Base-by-base conservation (phyloP, 1,140 invertebrate species). In the Penaeus vannamei region DNA sequence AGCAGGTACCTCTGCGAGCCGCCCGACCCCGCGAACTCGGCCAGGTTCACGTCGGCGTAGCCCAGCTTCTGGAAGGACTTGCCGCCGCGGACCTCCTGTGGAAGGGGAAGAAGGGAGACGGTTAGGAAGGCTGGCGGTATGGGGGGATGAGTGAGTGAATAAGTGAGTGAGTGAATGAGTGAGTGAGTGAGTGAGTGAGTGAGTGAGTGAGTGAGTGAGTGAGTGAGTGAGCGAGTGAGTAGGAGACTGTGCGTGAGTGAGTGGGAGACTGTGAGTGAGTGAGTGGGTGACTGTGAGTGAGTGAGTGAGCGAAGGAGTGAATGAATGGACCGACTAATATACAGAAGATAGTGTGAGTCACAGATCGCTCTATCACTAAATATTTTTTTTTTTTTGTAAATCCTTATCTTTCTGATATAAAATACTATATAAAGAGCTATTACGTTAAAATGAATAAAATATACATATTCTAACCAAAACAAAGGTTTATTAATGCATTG, bases 11-110 rank as follows among this genome's bases (percentile, higher is more conserved):
- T 95, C 90, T 97, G 95, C 90, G 95, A 95, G 72, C 96, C 96
- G 89, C 96, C 94, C n/a, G 97, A 96, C 90, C 98, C 98, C 64
- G 98, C 98, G 94, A 98, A 98, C 94, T 99, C 98, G 59, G 98
- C 97, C 91, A 99, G 94, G 94, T 99, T 99, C 90, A 99, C 94
- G 94, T 99, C 98, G 90, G 96, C 98, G 94, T 98, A 99, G 61
- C 98, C 98, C 88, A 99, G 95, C 94, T 99, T 99, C 93, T 98
- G 96, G 94, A 97, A 98, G 91, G 97, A 97, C 91, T 96, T 95
- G 82, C 98, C 98, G 90, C 98, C 97, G 93, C 96, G 96, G 77
- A 95, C 92, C 93, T 97, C 96, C 96, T 97, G 85, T 29, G 42
- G 60, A 22, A 20, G 53, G 29, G 19, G 77, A 7, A 26, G n/a